These are phyloP conservation scores for Tragelaphus eurycerus DNA, from an alignment of 2,797 vertebrate genomes.

Conservation along the genomic window DNA sequence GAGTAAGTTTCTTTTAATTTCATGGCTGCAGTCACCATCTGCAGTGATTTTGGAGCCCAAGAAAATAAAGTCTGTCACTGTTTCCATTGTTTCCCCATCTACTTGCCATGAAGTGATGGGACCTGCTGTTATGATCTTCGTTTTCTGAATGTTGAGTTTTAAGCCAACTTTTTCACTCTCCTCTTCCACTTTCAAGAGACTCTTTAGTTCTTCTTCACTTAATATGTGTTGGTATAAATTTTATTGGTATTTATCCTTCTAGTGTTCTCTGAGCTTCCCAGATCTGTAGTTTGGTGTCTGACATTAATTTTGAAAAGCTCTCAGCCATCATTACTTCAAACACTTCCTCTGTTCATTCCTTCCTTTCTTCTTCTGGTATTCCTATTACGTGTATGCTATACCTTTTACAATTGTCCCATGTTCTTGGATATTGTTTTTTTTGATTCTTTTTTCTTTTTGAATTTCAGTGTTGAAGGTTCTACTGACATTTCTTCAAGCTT, in stretches of 20 bases:
- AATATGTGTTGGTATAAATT: not conserved
- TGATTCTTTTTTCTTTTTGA: not conserved
- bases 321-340: not conserved
- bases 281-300: not conserved
- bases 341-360: not conserved
- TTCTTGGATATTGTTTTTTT: not conserved
- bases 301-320: not conserved
- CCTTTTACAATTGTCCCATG: not conserved
- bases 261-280: not conserved
- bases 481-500: not conserved
- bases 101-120: not conserved
- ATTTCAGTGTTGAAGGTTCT: not conserved
- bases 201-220: not conserved
- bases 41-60: not conserved
- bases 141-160: not conserved
- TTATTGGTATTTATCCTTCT: not conserved
- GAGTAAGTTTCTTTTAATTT: not conserved
- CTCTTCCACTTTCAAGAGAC: not conserved
- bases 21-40: not conserved
- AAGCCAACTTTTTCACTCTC: not conserved
- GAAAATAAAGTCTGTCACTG: not conserved
- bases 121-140: not conserved
- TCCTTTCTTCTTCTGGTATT: not conserved
- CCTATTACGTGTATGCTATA: not conserved
- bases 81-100: not conserved